Evolutionary conservation across 2,888 invertebrate species (phyloP), one percentile per base, ranked within the genome.

Genomic region (Helobdella robusta): DNA sequence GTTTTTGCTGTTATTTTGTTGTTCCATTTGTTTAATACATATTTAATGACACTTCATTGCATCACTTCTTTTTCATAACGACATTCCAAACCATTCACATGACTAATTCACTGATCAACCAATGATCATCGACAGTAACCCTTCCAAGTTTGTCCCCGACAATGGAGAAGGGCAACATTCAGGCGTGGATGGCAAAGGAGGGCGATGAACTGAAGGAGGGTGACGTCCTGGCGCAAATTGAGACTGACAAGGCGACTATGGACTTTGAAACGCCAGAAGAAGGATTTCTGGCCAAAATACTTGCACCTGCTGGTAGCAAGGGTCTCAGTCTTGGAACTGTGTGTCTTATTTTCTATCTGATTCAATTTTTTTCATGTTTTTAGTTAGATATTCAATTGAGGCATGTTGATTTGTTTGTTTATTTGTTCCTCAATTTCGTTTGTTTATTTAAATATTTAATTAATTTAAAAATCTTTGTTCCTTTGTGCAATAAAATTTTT

Each of bases 211-310:
- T 97, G 18, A 88, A 85, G 78, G 95, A 97, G 83, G 98, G 98
- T 73, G 98, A 99, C 78, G 83, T 98, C 30, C 83, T 99, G 67
- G 95, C 95, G 68, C 98, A 98, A 84, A 98, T 99, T 76, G 98
- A 99, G 83, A 99, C 98, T 4, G 98, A 99, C 79, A 99, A 99
- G 81, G 98, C 98, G 0, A 97, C 95, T 0, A 98, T 99, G 95
- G 97, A 94, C 2, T 95, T 99, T 78, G 98, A 99, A 81, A 95
- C 95, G 0, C 93, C 95, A 0, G 97, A 98, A 77, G 98, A 98
- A 81, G 98, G 98, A 2, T 93, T 86, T 76, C 81, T 99, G 68
- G 98, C 97, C 1, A 97, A 92, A 81, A 92, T 99, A 73, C 71
- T 97, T 4, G 83, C 94, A 59, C 84, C 86, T 0, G 91, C 88